Percentiles rank a stretch among this genome's conserved stretches.
Evolutionary conservation across 2,797 vertebrate species (phyloP).

Genomic region (Sebastolobus altivelis): DNA sequence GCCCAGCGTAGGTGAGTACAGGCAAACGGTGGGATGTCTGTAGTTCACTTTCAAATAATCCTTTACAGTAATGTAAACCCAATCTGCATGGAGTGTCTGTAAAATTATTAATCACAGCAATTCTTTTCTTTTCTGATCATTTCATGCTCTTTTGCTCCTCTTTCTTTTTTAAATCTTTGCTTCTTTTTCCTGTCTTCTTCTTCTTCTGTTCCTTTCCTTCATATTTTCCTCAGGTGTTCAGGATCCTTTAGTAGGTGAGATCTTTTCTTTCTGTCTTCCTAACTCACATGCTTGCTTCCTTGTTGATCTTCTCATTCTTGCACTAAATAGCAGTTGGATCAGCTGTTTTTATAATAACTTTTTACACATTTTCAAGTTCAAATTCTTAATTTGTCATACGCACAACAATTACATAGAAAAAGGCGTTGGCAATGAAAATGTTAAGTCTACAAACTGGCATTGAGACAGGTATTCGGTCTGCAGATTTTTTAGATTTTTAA

Average conservation of each 20-base stretch:
- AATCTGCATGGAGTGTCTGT: not conserved
- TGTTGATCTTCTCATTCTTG: not conserved
- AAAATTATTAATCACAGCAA: not conserved
- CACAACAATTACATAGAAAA: not conserved
- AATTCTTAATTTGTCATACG: not conserved
- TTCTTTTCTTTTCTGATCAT: not conserved
- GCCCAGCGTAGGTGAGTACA: conserved; percentile 86
- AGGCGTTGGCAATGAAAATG: too few relatives aligned
- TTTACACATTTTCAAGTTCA: not conserved
- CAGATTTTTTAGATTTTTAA: too few relatives aligned
- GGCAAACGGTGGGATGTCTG: accelerated
- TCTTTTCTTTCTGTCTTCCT: conserved; percentile 33
- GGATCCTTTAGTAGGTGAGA: conserved; percentile 86
- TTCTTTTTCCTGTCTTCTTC: conserved; percentile 8
- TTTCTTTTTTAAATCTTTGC: not conserved
- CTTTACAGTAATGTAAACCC: not conserved
- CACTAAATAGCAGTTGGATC: not conserved
- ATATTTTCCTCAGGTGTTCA: conserved; percentile 76
- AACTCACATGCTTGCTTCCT: not conserved
- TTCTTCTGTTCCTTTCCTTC: conserved; percentile 16
- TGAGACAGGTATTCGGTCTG: not conserved
- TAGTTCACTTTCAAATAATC: not conserved
- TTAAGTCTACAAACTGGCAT: too few relatives aligned
- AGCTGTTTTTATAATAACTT: not conserved
- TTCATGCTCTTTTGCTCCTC: not conserved